These are phyloP conservation scores for Masnerella sp. DNA, from an alignment of 2,888 invertebrate genomes.

Conservation along the genomic window DNA sequence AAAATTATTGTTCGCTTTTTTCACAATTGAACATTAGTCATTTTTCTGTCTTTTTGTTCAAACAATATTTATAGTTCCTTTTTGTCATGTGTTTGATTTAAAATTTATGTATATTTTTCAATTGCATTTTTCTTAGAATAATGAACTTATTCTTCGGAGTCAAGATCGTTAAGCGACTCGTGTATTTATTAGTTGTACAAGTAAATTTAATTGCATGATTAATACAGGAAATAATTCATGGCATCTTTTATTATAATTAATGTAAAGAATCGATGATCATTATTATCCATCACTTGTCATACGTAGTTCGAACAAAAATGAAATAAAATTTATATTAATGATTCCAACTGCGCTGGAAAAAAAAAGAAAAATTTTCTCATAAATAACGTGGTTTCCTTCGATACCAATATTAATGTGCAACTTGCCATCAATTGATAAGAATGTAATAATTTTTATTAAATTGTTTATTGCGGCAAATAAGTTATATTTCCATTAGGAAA, in stretches of 20 bases:
- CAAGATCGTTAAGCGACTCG: conserved; percentile 8
- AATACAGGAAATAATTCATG: conserved; percentile 21
- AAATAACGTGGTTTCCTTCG: conserved; percentile 7
- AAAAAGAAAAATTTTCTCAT: conserved; percentile 6
- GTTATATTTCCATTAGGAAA: conserved; percentile 11
- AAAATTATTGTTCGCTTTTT: no score
- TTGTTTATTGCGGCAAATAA: background rate
- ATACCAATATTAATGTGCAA: conserved; percentile 15
- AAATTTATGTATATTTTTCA: no score
- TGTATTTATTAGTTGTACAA: conserved; percentile 25
- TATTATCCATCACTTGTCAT: conserved; percentile 25
- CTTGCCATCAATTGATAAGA: conserved; percentile 14
- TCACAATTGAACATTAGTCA: no score
- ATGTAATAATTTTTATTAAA: conserved; percentile 9
- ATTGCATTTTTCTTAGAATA: conserved; percentile 21
- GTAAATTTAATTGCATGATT: conserved; percentile 42
- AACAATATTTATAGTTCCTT: no score
- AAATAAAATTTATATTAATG: conserved; percentile 14
- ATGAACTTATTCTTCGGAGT: conserved; percentile 30
- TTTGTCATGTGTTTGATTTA: no score
- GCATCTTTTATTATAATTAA: conserved; percentile 24
- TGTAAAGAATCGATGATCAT: conserved; percentile 20
- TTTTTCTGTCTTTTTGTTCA: no score
- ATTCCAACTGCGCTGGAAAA: background rate
- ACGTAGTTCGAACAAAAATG: conserved; percentile 19